Conservation (phyloP, 2,888 invertebrate species). For the Erebia epiphron region DNA sequence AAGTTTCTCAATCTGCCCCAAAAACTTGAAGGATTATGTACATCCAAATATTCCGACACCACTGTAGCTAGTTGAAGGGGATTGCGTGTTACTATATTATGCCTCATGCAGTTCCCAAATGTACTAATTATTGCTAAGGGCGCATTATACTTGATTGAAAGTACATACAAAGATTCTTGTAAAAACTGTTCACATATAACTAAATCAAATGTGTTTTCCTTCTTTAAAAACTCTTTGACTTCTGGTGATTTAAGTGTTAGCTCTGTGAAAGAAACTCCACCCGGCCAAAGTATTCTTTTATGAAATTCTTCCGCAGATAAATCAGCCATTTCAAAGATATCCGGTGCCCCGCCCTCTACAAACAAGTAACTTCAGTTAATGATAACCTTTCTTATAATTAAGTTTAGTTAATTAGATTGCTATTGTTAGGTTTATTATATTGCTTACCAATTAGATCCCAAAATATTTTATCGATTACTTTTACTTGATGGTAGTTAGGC, state of each 20-base stretch:
- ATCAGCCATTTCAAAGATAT: slow-evolving; percentile 65
- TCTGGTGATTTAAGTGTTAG: slow-evolving; percentile 57
- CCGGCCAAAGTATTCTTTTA: slow-evolving; percentile 53
- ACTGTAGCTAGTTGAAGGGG: slow-evolving; percentile 66
- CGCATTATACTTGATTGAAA: slow-evolving; percentile 71
- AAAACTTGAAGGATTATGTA: slow-evolving; percentile 79
- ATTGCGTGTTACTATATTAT: slow-evolving; percentile 63
- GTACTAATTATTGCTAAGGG: slow-evolving; percentile 67
- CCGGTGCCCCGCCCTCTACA: slow-evolving; percentile 62
- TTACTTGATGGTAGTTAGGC: slow-evolving; percentile 65
- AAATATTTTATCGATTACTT: slow-evolving; percentile 61
- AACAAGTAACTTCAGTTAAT: slow-evolving; percentile 30
- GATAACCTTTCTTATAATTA: neutral
- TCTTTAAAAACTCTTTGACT: slow-evolving; percentile 55
- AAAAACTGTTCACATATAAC: slow-evolving; percentile 75
- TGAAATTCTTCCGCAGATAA: slow-evolving; percentile 61
- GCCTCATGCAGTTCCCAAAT: slow-evolving; percentile 69
- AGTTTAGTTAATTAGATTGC: neutral
- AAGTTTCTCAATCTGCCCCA: slow-evolving; percentile 75
- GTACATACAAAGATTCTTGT: slow-evolving; percentile 66
- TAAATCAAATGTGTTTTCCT: slow-evolving; percentile 67
- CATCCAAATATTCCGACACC: slow-evolving; percentile 58
- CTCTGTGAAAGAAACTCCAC: slow-evolving; percentile 64
- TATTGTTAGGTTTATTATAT: too few species aligned
- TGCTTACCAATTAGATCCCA: slow-evolving; percentile 69